A percentile compares a stretch with the other conserved stretches of the same genome.
Evolutionary conservation across 2,797 vertebrate genomes (phyloP).

Genomic region (Acanthopagrus latus): DNA sequence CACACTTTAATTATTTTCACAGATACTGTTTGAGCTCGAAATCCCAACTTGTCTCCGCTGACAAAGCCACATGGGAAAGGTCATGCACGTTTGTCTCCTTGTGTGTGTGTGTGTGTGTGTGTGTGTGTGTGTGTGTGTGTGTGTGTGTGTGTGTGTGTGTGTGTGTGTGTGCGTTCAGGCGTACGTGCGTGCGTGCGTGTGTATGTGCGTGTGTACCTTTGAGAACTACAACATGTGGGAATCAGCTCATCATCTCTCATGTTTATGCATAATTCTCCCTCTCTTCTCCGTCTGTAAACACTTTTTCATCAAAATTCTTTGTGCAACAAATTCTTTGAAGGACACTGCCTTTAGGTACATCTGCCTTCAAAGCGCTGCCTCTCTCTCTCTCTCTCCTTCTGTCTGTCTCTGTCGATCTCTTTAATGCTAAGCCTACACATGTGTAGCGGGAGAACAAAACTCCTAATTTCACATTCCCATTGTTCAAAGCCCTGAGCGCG

Average conservation of each 20-base stretch:
- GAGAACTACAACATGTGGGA: constrained; percentile 46
- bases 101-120: not conserved
- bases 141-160: not conserved
- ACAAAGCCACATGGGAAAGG: constrained; percentile 40
- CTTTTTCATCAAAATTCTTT: constrained; percentile 76
- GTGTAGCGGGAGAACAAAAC: constrained; percentile 66
- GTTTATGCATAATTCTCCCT: constrained; percentile 65
- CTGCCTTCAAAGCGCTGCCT: constrained; percentile 74
- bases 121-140: too few relatives aligned
- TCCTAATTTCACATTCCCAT: constrained; percentile 65
- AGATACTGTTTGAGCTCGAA: constrained; percentile 46
- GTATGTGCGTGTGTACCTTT: not conserved
- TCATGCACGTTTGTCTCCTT: not conserved
- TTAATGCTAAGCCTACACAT: constrained; percentile 75
- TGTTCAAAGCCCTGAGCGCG: constrained; percentile 62
- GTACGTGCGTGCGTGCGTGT: constrained; percentile 2
- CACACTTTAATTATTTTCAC: constrained; percentile 35
- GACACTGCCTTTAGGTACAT: constrained; percentile 80
- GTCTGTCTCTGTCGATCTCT: constrained; percentile 53
- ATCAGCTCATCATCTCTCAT: constrained; percentile 58
- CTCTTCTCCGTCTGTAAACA: constrained; percentile 62
- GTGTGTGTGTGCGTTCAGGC: not conserved
- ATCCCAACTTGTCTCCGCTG: constrained; percentile 33
- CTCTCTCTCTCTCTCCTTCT: constrained; percentile 59
- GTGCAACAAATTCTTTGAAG: constrained; percentile 78